Evolutionary conservation across 2,888 invertebrate genomes (phyloP).

Genomic region (Aphidoletes aphidimyza): DNA sequence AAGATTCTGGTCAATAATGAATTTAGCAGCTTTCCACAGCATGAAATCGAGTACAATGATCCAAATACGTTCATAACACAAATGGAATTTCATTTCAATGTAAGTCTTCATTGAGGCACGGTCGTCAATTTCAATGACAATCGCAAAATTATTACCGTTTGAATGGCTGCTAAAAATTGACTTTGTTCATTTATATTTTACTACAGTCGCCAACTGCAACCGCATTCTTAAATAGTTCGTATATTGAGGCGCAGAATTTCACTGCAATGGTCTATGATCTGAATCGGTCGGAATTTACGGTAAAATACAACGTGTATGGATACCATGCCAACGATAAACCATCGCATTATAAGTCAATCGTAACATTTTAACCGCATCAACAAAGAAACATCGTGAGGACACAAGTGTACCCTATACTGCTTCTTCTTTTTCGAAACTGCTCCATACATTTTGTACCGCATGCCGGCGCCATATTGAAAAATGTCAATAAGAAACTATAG

Average conservation of each 20-base stretch:
- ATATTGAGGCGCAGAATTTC: not conserved
- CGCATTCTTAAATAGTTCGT: constrained; percentile 50
- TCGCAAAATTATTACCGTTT: constrained; percentile 1
- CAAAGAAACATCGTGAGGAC: too few relatives aligned
- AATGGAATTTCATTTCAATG: not conserved
- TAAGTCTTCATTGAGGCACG: not conserved
- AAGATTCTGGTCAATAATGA: constrained; percentile 1
- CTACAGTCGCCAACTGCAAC: constrained; percentile 42
- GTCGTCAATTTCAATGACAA: not conserved
- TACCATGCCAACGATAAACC: not conserved
- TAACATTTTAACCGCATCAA: constrained; percentile 13
- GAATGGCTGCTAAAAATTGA: not conserved
- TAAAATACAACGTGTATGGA: not conserved
- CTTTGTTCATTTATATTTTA: not conserved
- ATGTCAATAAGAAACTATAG: too few relatives aligned
- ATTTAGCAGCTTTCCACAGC: not conserved
- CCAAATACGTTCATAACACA: constrained; percentile 14
- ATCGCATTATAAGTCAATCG: not conserved
- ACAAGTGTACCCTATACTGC: too few relatives aligned
- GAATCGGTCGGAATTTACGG: constrained; percentile 47
- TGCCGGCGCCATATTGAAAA: too few relatives aligned
- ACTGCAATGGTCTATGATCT: constrained; percentile 45
- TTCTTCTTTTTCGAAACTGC: too few relatives aligned
- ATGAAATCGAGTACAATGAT: constrained; percentile 9
- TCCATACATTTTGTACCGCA: too few relatives aligned